These are phyloP conservation scores for Rhaphigaster nebulosa DNA, from an alignment of 2,888 invertebrate genomes.

Conservation along the genomic window DNA sequence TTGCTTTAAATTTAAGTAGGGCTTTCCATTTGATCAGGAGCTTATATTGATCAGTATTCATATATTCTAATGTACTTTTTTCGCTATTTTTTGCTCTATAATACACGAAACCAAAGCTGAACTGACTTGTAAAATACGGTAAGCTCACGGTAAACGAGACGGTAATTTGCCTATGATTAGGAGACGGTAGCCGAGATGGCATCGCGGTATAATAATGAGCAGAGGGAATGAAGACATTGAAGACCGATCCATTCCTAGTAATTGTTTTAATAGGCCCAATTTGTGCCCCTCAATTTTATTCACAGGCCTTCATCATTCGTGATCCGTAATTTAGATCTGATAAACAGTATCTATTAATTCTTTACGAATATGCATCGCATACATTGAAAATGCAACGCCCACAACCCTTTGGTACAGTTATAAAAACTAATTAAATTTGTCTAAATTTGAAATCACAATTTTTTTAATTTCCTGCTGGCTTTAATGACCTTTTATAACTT, in stretches of 20 bases:
- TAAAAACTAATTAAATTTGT: too few species aligned
- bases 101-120: neutral
- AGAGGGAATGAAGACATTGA: slow-evolving; percentile 29
- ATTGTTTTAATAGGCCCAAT: slow-evolving; percentile 39
- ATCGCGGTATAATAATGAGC: slow-evolving; percentile 25
- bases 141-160: neutral
- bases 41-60: neutral
- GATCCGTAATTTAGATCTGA: neutral
- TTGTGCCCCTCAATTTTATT: slow-evolving; percentile 13
- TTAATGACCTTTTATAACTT: too few species aligned
- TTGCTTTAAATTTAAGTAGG: too few species aligned
- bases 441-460: too few species aligned
- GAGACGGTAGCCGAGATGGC: neutral
- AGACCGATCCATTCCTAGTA: neutral
- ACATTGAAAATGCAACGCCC: neutral
- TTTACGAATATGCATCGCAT: neutral
- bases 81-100: neutral
- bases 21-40: neutral
- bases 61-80: too few species aligned
- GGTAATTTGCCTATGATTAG: slow-evolving; percentile 2
- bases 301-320: slow-evolving; percentile 16
- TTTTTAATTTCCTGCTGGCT: too few species aligned
- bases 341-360: neutral
- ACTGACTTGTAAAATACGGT: neutral
- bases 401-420: neutral